These are phyloP conservation scores for Drosophila crucigera DNA, from an alignment of 2,888 invertebrate genomes.

Conservation along the genomic window DNA sequence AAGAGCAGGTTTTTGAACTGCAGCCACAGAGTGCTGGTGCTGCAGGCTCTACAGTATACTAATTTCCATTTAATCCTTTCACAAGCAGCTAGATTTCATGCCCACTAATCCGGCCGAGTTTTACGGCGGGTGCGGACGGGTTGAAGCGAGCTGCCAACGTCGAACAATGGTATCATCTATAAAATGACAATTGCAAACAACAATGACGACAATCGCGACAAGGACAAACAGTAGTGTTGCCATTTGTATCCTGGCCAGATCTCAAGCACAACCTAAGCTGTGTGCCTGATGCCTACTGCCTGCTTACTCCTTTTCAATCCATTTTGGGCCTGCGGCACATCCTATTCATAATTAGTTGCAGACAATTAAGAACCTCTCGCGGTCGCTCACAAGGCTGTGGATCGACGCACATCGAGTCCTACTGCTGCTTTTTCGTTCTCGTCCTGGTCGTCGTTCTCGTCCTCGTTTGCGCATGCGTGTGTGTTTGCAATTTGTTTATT, in stretches of 20 bases:
- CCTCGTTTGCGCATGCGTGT: conserved; percentile 33
- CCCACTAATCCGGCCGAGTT: conserved; percentile 80
- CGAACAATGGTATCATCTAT: conserved; percentile 78
- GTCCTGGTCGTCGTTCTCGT: neutral
- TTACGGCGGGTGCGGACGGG: conserved; percentile 62
- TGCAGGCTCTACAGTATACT: conserved; percentile 20
- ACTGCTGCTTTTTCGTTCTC: conserved; percentile 1
- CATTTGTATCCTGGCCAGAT: neutral
- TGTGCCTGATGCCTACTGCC: neutral
- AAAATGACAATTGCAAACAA: conserved; percentile 83
- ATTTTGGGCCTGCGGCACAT: conserved; percentile 21
- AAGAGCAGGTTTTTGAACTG: neutral
- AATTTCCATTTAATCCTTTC: conserved; percentile 76
- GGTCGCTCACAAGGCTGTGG: conserved; percentile 65
- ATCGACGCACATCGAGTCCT: neutral
- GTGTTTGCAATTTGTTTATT: conserved; percentile 78
- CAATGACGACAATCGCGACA: conserved; percentile 82
- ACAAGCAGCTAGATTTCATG: conserved; percentile 60
- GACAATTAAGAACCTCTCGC: conserved; percentile 74
- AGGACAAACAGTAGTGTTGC: conserved; percentile 80
- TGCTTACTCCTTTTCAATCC: conserved; percentile 68
- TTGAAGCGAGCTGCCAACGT: conserved; percentile 33
- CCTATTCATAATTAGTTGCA: conserved; percentile 81
- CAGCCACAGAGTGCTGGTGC: neutral
- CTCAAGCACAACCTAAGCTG: neutral